Conservation (phyloP, 2,888 invertebrate genomes). For the Biston stratarius region DNA sequence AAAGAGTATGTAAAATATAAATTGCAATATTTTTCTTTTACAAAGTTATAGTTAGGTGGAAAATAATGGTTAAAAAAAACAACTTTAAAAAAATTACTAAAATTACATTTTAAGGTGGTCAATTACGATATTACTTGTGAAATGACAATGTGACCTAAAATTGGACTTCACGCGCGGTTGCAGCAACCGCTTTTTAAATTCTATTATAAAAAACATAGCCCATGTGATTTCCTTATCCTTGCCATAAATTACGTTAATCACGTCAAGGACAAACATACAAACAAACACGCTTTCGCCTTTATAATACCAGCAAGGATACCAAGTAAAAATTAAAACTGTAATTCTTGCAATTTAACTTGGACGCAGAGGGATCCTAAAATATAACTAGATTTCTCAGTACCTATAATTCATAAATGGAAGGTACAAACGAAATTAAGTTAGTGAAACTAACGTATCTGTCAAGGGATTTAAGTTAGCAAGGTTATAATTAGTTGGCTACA, state of each 20-base stretch:
- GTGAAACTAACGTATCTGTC: conserved; percentile 4
- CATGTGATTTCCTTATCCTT: too few species aligned
- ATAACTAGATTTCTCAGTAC: conserved; percentile 15
- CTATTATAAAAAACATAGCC: too few species aligned
- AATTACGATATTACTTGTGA: not conserved
- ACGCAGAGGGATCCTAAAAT: conserved; percentile 30
- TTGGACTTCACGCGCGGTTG: not conserved
- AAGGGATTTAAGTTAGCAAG: not conserved
- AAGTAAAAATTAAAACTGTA: conserved; percentile 29
- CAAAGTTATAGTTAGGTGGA: too few species aligned
- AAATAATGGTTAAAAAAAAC: too few species aligned
- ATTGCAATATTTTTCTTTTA: too few species aligned
- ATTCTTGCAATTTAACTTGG: conserved; percentile 28
- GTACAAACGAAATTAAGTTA: conserved; percentile 10
- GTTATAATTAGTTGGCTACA: not conserved
- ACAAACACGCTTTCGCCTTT: too few species aligned
- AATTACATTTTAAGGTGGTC: too few species aligned
- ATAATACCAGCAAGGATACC: not conserved
- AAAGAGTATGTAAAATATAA: too few species aligned
- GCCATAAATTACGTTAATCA: too few species aligned
- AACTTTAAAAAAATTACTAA: too few species aligned
- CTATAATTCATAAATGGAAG: conserved; percentile 5
- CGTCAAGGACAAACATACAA: too few species aligned
- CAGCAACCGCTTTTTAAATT: too few species aligned
- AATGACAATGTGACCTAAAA: not conserved